Conservation (phyloP, 1,140 invertebrate species). For the Pseudomyrmex concolor region DNA sequence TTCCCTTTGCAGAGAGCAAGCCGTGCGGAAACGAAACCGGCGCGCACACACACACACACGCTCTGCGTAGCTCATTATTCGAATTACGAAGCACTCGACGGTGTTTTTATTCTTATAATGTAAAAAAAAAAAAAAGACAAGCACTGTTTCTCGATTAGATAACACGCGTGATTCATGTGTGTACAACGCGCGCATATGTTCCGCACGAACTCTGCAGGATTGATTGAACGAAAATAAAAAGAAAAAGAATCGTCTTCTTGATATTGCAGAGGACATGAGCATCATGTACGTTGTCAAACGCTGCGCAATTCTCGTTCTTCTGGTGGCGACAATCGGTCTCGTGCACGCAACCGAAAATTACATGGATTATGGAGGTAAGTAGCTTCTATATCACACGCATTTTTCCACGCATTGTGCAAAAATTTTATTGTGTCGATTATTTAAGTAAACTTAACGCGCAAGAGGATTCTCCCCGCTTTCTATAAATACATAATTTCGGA, state of each 20-base stretch:
- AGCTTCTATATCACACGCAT: neutral
- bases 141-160: slow-evolving; percentile 43
- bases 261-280: slow-evolving; percentile 56
- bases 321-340: slow-evolving; percentile 59
- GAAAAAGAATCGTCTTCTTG: slow-evolving; percentile 10
- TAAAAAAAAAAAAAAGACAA: neutral
- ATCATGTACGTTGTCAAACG: slow-evolving; percentile 62
- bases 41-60: too few relatives aligned
- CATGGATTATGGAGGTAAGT: slow-evolving; percentile 76
- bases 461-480: too few relatives aligned
- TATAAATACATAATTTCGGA: neutral
- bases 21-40: neutral
- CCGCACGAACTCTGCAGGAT: neutral
- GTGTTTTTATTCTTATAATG: neutral
- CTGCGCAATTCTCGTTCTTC: slow-evolving; percentile 35
- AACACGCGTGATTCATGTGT: neutral
- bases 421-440: too few relatives aligned
- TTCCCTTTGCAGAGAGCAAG: neutral
- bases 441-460: too few relatives aligned
- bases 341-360: slow-evolving; percentile 73
- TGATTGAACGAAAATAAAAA: neutral
- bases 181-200: neutral
- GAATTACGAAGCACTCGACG: neutral
- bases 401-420: too few relatives aligned
- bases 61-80: neutral